phyloP scores from a whole-genome alignment of 2,113 vertebrate species.

The Falco punctatus region DNA sequence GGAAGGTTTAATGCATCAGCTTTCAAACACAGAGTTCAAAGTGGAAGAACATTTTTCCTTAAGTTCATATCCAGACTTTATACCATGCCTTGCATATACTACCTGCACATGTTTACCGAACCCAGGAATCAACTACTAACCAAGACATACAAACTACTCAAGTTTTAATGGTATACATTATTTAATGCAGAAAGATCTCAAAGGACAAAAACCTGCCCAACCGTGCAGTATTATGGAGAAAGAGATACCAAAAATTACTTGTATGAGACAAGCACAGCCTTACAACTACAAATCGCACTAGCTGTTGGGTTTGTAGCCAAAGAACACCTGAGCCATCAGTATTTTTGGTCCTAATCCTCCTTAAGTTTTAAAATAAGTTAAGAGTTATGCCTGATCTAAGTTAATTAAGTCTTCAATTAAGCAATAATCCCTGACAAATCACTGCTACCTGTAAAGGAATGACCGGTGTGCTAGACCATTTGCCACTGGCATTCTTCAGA shows the following conservation, averaged over 20 bases:
- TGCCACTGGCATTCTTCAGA: not conserved
- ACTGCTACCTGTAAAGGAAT: not conserved
- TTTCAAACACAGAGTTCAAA: not conserved
- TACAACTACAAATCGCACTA: conserved; percentile 12
- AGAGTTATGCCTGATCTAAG: not conserved
- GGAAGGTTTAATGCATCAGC: not conserved
- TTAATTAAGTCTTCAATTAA: conserved; percentile 56
- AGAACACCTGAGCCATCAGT: conserved; percentile 2
- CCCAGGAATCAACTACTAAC: not conserved
- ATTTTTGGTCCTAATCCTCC: conserved; percentile 12
- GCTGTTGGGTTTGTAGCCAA: conserved; percentile 1
- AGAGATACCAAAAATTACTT: not conserved
- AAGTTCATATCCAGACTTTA: not conserved
- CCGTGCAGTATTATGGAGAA: not conserved
- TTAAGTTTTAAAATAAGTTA: conserved; percentile 12
- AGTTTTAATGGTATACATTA: not conserved
- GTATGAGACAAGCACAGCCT: not conserved
- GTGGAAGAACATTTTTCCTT: not conserved
- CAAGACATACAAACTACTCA: not conserved
- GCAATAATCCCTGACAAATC: conserved; percentile 31
- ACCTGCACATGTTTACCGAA: not conserved
- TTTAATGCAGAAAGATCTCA: not conserved
- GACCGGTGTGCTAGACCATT: not conserved
- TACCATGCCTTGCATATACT: not conserved
- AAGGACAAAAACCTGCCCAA: conserved; percentile 28